A percentile compares a stretch with the other conserved stretches of the same genome.
Evolutionary conservation across 2,113 vertebrate species (phyloP).

Genomic region (Symphodus melops): DNA sequence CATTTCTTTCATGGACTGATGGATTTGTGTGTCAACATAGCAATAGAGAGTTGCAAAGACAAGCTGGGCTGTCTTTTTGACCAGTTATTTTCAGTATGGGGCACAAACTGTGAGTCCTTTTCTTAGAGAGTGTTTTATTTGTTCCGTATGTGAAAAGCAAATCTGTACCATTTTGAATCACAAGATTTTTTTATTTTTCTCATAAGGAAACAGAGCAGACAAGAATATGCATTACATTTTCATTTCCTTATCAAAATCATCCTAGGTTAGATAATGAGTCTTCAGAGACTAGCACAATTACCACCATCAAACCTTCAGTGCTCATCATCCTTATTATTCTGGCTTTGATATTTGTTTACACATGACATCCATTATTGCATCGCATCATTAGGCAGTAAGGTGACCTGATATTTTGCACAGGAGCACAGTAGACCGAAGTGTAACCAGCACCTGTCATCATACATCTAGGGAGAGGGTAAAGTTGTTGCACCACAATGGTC

Average conservation of each 20-base stretch:
- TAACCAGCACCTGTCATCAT: slow-evolving; percentile 3
- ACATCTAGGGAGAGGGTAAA: not conserved
- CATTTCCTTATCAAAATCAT: not conserved
- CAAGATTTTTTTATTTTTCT: not conserved
- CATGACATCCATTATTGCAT: slow-evolving; percentile 8
- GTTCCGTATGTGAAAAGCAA: not conserved
- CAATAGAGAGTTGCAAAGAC: slow-evolving; percentile 24
- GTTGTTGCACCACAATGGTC: not conserved
- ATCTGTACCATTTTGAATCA: not conserved
- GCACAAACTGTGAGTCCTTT: not conserved
- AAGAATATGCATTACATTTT: not conserved
- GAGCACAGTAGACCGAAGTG: not conserved
- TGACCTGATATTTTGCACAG: slow-evolving; percentile 13
- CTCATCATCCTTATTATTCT: slow-evolving; percentile 17
- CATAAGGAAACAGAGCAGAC: not conserved
- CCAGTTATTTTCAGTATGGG: slow-evolving; percentile 18
- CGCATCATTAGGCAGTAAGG: slow-evolving; percentile 12
- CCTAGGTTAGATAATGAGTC: not conserved
- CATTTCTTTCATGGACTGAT: slow-evolving; percentile 28
- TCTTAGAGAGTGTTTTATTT: not conserved
- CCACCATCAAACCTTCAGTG: not conserved
- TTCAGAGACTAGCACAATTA: slow-evolving; percentile 7
- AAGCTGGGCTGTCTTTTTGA: slow-evolving; percentile 36
- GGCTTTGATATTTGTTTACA: slow-evolving; percentile 29
- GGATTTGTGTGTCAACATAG: slow-evolving; percentile 22